Evolutionary conservation across 2,888 invertebrate genomes (phyloP).

Genomic region (Dynastes hyllus): DNA sequence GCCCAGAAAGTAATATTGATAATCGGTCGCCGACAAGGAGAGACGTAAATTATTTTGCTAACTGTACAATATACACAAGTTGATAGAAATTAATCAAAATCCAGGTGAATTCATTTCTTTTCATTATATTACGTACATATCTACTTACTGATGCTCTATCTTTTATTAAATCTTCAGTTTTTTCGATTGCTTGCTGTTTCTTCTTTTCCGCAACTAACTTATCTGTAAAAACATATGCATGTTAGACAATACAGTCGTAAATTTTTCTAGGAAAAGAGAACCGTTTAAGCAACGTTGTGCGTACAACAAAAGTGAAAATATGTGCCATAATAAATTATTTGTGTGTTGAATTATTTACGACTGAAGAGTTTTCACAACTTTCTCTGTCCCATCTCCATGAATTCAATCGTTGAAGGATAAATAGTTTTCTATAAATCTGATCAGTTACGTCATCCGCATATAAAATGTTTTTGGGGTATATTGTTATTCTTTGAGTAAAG

Average conservation of each 20-base stretch:
- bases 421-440: too few species aligned
- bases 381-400: constrained; percentile 31
- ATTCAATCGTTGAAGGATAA: constrained; percentile 5
- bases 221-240: constrained; percentile 70
- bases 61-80: too few species aligned
- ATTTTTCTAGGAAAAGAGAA: constrained; percentile 13
- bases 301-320: constrained; percentile 41
- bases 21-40: too few species aligned
- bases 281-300: constrained; percentile 23
- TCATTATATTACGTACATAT: background rate
- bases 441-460: too few species aligned
- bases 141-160: constrained; percentile 75
- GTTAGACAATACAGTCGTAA: constrained; percentile 9
- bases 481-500: too few species aligned
- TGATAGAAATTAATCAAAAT: too few species aligned
- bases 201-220: constrained; percentile 75
- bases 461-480: too few species aligned
- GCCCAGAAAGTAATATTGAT: too few species aligned
- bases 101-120: too few species aligned
- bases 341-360: constrained; percentile 41
- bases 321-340: constrained; percentile 44
- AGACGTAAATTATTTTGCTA: too few species aligned
- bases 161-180: constrained; percentile 70
- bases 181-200: constrained; percentile 72
- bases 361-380: constrained; percentile 45